A percentile compares a stretch with the other conserved stretches of the same genome.
Conservation (phyloP, 64 coral and sea anemone species). For the Montipora capricornis region DNA sequence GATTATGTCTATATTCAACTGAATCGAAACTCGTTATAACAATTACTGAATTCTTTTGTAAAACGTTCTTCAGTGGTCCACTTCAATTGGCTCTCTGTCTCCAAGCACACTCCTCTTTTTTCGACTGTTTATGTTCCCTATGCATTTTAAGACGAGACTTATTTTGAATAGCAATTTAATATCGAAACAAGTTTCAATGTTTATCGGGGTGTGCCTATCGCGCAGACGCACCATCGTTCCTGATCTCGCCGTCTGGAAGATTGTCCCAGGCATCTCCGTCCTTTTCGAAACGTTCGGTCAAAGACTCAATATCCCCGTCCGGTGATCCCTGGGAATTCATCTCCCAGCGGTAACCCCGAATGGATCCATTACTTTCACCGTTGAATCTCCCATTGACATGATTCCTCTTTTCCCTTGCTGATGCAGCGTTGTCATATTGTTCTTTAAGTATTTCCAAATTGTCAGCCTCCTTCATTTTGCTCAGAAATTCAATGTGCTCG, state of each 20-base stretch:
- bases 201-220: not conserved
- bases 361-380: constrained; percentile 29
- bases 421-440: constrained; percentile 87
- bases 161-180: no score
- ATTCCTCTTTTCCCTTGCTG: constrained; percentile 54
- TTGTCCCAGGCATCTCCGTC: constrained; percentile 80
- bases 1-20: no score
- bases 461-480: constrained; percentile 89
- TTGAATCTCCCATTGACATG: constrained; percentile 73
- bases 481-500: constrained; percentile 92
- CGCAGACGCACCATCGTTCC: constrained; percentile 51
- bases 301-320: constrained; percentile 83
- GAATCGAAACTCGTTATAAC: no score
- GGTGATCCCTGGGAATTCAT: constrained; percentile 72
- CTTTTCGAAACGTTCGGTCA: constrained; percentile 87
- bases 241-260: constrained; percentile 55
- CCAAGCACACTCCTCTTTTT: no score
- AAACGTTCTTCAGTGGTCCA: no score
- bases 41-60: no score
- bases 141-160: no score
- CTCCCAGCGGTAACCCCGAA: constrained; percentile 72
- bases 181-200: not conserved
- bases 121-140: no score
- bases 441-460: constrained; percentile 84
- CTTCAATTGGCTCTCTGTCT: no score